phyloP scores from a whole-genome alignment of 2,888 invertebrate genomes.

The Lumbricus terrestris region DNA sequence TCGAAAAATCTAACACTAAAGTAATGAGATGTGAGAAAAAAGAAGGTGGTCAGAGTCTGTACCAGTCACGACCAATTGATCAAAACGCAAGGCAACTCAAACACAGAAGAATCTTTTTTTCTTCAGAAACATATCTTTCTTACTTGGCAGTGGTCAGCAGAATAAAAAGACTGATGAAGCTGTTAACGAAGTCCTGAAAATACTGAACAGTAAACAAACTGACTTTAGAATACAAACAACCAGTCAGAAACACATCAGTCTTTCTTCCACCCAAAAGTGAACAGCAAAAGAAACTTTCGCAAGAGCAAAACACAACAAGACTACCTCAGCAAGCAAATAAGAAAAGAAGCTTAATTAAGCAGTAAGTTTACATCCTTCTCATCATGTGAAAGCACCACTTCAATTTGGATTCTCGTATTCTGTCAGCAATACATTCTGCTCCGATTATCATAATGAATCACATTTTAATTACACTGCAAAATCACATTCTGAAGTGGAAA shows the following conservation, averaged over 20 bases:
- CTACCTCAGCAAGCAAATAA: too few species aligned
- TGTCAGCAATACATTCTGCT: too few species aligned
- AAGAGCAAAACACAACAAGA: background rate
- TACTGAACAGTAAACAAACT: constrained; percentile 59
- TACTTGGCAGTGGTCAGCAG: constrained; percentile 88
- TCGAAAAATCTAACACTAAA: background rate
- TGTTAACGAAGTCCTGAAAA: constrained; percentile 76
- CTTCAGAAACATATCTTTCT: constrained; percentile 52
- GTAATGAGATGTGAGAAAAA: background rate
- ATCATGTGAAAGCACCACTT: too few species aligned
- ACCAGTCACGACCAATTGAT: background rate
- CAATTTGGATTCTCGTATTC: too few species aligned
- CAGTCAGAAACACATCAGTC: background rate
- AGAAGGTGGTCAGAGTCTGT: background rate
- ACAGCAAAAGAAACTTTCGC: background rate
- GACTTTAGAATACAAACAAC: background rate
- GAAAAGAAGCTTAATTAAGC: too few species aligned
- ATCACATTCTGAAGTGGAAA: too few species aligned
- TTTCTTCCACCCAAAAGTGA: background rate
- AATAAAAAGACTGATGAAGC: constrained; percentile 84
- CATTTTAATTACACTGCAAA: too few species aligned
- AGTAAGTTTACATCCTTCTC: too few species aligned
- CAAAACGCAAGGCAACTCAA: background rate
- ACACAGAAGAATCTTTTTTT: background rate
- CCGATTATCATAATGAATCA: too few species aligned